These are phyloP conservation scores for Halesus radiatus DNA, from an alignment of 1,140 invertebrate genomes.

Conservation along the genomic window DNA sequence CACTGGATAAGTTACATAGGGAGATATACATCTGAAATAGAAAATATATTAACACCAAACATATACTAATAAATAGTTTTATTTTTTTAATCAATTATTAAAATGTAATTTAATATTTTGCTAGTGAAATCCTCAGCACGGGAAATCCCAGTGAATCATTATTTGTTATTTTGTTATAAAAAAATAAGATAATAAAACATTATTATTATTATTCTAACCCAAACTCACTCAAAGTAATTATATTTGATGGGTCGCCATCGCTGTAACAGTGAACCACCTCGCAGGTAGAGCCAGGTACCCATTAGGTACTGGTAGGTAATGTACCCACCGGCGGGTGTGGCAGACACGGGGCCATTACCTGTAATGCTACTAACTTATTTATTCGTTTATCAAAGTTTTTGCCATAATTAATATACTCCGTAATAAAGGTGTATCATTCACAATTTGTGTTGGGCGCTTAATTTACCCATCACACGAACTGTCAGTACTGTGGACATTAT, in stretches of 20 bases:
- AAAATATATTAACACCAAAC: too few relatives aligned
- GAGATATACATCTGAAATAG: too few relatives aligned
- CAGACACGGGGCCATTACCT: neutral
- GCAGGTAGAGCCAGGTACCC: too few relatives aligned
- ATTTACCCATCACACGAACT: neutral
- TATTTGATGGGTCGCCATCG: slow-evolving; percentile 5
- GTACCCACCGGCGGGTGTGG: neutral
- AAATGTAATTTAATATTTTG: too few relatives aligned
- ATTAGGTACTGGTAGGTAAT: too few relatives aligned
- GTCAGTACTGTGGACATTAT: neutral
- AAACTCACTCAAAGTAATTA: neutral
- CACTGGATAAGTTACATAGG: too few relatives aligned
- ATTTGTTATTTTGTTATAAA: too few relatives aligned
- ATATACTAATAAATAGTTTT: too few relatives aligned
- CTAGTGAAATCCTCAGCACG: too few relatives aligned
- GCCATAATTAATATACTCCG: slow-evolving; percentile 9
- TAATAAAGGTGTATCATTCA: slow-evolving; percentile 23
- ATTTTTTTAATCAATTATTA: too few relatives aligned
- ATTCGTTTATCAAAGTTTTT: slow-evolving; percentile 36
- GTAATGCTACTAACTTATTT: slow-evolving; percentile 32
- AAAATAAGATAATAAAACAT: too few relatives aligned
- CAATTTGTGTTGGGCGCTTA: neutral
- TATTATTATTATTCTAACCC: neutral
- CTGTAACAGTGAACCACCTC: neutral
- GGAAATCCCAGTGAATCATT: too few relatives aligned